Percentiles rank a stretch among this genome's conserved stretches.
phyloP scores from a whole-genome alignment of 2,888 invertebrate species.

The Allygus modestus region DNA sequence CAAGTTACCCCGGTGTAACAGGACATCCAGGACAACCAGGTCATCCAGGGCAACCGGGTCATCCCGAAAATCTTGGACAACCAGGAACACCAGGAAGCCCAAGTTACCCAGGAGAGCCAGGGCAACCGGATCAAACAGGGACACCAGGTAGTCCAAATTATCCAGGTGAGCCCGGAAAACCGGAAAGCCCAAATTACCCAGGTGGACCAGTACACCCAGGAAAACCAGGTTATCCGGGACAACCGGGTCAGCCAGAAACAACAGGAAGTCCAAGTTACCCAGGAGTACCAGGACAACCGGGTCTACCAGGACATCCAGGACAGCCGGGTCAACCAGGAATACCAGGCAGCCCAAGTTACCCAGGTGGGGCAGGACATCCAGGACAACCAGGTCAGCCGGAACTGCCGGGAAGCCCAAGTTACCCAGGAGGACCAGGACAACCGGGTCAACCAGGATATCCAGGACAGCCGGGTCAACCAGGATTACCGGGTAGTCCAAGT shows the following conservation, averaged over 20 bases:
- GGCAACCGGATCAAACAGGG: slow-evolving; percentile 64
- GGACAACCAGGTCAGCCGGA: slow-evolving; percentile 71
- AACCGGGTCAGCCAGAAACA: slow-evolving; percentile 60
- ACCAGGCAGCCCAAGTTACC: slow-evolving; percentile 71
- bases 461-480: slow-evolving; percentile 70
- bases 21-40: slow-evolving; percentile 70
- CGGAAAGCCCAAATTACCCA: slow-evolving; percentile 72
- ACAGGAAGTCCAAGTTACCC: slow-evolving; percentile 78
- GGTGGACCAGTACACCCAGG: slow-evolving; percentile 68
- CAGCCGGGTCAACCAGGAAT: slow-evolving; percentile 53
- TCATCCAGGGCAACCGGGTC: slow-evolving; percentile 70
- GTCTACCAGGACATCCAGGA: slow-evolving; percentile 64
- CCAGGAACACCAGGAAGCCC: slow-evolving; percentile 69
- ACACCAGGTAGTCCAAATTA: too few relatives aligned
- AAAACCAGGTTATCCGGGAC: slow-evolving; percentile 70
- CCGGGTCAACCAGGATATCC: slow-evolving; percentile 70
- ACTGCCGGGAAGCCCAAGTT: slow-evolving; percentile 69
- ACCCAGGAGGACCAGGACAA: slow-evolving; percentile 71
- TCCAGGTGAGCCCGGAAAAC: slow-evolving; percentile 64
- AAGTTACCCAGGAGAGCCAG: slow-evolving; percentile 70
- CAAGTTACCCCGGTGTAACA: slow-evolving; percentile 69
- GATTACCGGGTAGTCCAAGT: slow-evolving; percentile 67
- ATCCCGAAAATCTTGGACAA: slow-evolving; percentile 71
- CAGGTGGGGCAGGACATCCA: slow-evolving; percentile 67
- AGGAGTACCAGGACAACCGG: slow-evolving; percentile 68